Conservation (phyloP, 1,140 invertebrate genomes). For the Vanessa tameamea region DNA sequence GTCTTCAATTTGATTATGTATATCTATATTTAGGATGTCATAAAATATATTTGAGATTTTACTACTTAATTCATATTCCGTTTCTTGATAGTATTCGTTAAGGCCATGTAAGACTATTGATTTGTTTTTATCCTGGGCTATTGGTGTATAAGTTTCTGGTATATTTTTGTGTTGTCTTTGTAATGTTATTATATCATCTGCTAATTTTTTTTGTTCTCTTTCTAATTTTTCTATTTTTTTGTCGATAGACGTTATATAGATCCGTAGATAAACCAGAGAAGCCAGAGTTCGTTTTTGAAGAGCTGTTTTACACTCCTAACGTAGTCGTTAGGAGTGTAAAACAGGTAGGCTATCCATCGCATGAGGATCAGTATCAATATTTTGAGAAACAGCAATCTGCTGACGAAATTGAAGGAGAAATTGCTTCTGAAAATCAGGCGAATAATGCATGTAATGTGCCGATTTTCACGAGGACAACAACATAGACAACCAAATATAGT, state of each 20-base stretch:
- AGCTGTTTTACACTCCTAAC: no score
- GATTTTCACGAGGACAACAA: no score
- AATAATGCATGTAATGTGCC: no score
- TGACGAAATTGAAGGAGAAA: no score
- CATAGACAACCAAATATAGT: no score
- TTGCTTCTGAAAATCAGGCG: no score
- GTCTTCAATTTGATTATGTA: constrained; percentile 3
- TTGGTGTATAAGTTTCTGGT: constrained; percentile 3
- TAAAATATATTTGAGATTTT: constrained; percentile 2
- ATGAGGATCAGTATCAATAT: no score
- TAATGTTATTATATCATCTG: background rate
- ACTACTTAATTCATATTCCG: constrained; percentile 4
- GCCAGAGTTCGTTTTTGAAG: no score
- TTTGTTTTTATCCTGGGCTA: constrained; percentile 1
- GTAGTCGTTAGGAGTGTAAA: no score
- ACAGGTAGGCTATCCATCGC: no score
- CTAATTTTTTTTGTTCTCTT: constrained; percentile 5
- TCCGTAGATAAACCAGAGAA: no score
- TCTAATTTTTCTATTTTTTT: constrained; percentile 1
- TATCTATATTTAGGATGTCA: constrained; percentile 8
- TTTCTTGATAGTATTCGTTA: constrained; percentile 6
- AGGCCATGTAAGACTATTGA: background rate
- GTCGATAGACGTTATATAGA: background rate
- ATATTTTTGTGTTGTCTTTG: constrained; percentile 5
- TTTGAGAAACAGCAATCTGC: no score